phyloP scores from a whole-genome alignment of 2,113 vertebrate species.

The Phainopepla nitens region DNA sequence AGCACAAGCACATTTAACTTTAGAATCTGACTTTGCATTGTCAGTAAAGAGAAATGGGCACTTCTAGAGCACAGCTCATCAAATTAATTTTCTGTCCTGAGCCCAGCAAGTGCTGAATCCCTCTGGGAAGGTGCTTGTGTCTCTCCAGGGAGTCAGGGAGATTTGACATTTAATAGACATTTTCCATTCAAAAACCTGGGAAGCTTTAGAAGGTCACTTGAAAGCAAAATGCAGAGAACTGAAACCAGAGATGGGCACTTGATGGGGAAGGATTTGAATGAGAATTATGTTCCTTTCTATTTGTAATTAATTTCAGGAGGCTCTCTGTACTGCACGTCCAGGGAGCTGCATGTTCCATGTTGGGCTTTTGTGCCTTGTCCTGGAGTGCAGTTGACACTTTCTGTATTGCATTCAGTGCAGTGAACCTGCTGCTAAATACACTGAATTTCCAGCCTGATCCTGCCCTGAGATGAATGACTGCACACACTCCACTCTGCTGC shows the following conservation, averaged over 20 bases:
- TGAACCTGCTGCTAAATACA: not conserved
- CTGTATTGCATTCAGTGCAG: not conserved
- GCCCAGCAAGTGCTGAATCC: not conserved
- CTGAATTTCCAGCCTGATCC: not conserved
- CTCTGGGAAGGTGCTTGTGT: not conserved
- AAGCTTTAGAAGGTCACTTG: not conserved
- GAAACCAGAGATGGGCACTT: not conserved
- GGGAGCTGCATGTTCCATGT: not conserved
- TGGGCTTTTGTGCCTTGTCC: not conserved
- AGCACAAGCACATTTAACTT: not conserved
- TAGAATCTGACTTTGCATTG: not conserved
- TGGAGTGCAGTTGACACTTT: not conserved
- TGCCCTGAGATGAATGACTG: not conserved
- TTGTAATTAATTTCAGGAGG: not conserved
- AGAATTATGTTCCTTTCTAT: not conserved
- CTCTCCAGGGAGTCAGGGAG: not conserved
- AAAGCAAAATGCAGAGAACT: not conserved
- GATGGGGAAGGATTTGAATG: not conserved
- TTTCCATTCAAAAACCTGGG: not conserved
- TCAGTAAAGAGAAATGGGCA: not conserved
- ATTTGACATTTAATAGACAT: not conserved
- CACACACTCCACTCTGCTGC: not conserved
- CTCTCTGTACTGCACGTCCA: not conserved
- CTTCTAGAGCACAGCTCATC: not conserved
- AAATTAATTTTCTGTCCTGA: not conserved